phyloP scores from a whole-genome alignment of 1,140 invertebrate species.

The Drosophila nasuta region DNA sequence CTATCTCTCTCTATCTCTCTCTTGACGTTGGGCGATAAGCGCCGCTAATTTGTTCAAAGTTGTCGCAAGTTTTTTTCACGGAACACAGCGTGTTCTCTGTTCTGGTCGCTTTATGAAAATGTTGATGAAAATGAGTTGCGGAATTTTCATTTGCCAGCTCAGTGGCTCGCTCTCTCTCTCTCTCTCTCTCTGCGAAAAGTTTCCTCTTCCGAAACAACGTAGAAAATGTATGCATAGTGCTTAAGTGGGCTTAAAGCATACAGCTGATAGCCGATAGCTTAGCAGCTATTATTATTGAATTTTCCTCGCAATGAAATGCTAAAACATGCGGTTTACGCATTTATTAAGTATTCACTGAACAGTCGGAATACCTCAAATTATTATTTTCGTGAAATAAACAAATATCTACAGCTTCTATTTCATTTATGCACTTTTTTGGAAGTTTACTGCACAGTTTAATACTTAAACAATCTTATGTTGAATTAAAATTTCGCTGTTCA shows the following conservation, averaged over 20 bases:
- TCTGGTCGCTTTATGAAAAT: constrained; percentile 30
- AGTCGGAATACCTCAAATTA: no score
- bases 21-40: constrained; percentile 54
- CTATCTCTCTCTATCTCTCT: no score
- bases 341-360: background rate
- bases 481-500: no score
- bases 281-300: constrained; percentile 33
- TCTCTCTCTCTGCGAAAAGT: constrained; percentile 2
- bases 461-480: no score
- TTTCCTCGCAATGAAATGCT: constrained; percentile 13
- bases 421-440: no score
- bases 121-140: constrained; percentile 24
- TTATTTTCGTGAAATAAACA: no score
- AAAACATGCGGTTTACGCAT: background rate
- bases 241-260: constrained; percentile 36
- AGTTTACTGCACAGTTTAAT: no score
- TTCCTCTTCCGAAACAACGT: background rate
- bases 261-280: constrained; percentile 7
- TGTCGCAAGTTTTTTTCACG: constrained; percentile 54
- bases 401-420: no score
- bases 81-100: background rate
- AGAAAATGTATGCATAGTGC: constrained; percentile 26
- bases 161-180: constrained; percentile 8
- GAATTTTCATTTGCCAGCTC: constrained; percentile 50
- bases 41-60: constrained; percentile 67